Base-by-base conservation (phyloP, 1,140 invertebrate genomes). In the Camponotus floridanus region DNA sequence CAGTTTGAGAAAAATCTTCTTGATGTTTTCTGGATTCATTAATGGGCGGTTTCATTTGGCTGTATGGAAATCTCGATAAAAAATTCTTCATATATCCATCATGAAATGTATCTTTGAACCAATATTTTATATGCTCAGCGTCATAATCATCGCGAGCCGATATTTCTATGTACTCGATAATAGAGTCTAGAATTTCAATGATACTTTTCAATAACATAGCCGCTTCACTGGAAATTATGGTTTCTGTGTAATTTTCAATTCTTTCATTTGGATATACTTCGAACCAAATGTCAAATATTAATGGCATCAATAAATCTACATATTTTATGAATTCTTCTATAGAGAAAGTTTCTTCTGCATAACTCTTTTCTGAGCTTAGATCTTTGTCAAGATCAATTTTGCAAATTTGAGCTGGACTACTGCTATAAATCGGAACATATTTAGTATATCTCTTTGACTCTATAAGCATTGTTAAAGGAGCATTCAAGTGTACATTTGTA, bases 281-380 rank as follows among this genome's bases (percentile, higher is more conserved):
- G 31, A 97, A 88, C 97, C 97, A 98, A 76, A 96, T 97, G 91
- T 97, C 97, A 93, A 97, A 96, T 33, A 97, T 95, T 21, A 98
- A 92, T n/a, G 97, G 97, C 92, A 97, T 94, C 15, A 97, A 94
- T 64, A 96, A 95, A 85, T 96, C 94, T 21, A 97, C 94, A 91
- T 97, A 97, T 59, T 94, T 95, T 39, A 91, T 88, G 4, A 95
- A 88, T 33, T 91, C 90, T 7, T 90, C 61, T n/a, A 87, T 45
- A 48, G 93, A 79, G 18, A 90, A 68, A 68, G 39, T 84, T 26
- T 87, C 87, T 31, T 92, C 81, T 15, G 5, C 61, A 2, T 45
- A 39, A 67, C 48, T 85, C 26, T 62, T 36, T 31, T 31, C 26
- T 7, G 31, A 51, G 64, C 45, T 51, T 13, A 85, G 13, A 59